A percentile compares a stretch with the other conserved stretches of the same genome.
phyloP scores from a whole-genome alignment of 2,888 invertebrate genomes.

The Cepaea hortensis region DNA sequence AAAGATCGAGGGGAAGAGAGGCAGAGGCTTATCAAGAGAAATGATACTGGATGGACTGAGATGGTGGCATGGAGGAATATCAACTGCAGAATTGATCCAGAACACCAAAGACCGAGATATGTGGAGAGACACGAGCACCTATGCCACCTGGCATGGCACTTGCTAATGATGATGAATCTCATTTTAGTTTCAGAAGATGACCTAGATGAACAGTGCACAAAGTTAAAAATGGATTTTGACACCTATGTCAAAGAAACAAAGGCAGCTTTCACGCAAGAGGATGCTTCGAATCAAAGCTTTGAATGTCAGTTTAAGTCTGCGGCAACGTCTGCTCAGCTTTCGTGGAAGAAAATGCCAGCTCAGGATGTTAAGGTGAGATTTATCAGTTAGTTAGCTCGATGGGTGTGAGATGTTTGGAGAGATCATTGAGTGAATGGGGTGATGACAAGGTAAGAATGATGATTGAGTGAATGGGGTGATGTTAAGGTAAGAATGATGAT shows the following conservation, averaged over 20 bases:
- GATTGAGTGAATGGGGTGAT: no score
- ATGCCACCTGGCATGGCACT: no score
- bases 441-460: no score
- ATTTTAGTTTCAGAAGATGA: slow-evolving; percentile 64
- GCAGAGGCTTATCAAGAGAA: no score
- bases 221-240: slow-evolving; percentile 64
- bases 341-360: slow-evolving; percentile 68
- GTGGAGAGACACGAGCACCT: no score
- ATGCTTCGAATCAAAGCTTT: slow-evolving; percentile 57
- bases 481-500: no score
- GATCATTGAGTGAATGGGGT: not conserved
- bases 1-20: no score
- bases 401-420: not conserved
- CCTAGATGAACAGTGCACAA: slow-evolving; percentile 58
- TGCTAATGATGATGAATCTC: not conserved
- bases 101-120: no score
- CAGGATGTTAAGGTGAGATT: slow-evolving; percentile 64
- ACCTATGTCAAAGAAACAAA: slow-evolving; percentile 64
- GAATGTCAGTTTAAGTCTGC: slow-evolving; percentile 61
- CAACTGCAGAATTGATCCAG: no score
- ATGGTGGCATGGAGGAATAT: no score
- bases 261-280: slow-evolving; percentile 62
- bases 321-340: slow-evolving; percentile 55
- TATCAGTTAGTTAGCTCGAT: not conserved
- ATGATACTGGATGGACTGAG: no score